Evolutionary conservation across 35 echinoderm and acorn worm genomes (phyloP), one percentile per base, ranked within the genome.

Genomic region (Apostichopus japonicus): DNA sequence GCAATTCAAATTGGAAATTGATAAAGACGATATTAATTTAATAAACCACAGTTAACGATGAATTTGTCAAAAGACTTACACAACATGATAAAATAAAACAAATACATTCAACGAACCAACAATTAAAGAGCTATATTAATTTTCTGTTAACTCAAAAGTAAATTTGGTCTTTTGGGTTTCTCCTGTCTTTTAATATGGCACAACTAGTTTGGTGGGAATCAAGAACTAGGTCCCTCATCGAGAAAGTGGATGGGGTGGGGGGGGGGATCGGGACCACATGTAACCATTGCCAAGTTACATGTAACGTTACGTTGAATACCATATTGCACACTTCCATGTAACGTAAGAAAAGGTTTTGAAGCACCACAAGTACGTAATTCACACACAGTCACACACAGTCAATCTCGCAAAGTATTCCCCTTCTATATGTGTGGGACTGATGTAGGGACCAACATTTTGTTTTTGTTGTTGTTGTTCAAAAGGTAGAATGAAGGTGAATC

Each of bases 261-360:
- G 71, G 17, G 15, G 16, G 6, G 17, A 23, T 19, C 71, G 7
- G 27, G 54, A 6, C 56, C 21, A 59, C 23, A 44, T 57, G 55
- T 84, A 84, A 84, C 54, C 17, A 84, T 59, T 84, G 19, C 54
- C 24, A 57, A 54, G 51, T 22, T 23, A 56, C 53, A 84, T n/a
- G 54, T 58, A 84, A 84, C 17, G 57, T 61, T 19, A 75, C 17
- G 17, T 65, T 89, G 86, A 89, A 89, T 89, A 89, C 86, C 63
- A 89, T 89, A 89, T 89, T 89, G 86, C 86, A 89, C 86, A 72
- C 86, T 89, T 89, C 86, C 86, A 59, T 33, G 51, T 89, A 89
- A 73, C 44, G 24, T 54, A 89, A 63, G 86, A 52, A 89, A 63
- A 52, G 51, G 23, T 53, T 23, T 72, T 89, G 56, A 65, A 89